Base-by-base conservation (phyloP, 2,113 vertebrate species). In the Rafetus swinhoei region DNA sequence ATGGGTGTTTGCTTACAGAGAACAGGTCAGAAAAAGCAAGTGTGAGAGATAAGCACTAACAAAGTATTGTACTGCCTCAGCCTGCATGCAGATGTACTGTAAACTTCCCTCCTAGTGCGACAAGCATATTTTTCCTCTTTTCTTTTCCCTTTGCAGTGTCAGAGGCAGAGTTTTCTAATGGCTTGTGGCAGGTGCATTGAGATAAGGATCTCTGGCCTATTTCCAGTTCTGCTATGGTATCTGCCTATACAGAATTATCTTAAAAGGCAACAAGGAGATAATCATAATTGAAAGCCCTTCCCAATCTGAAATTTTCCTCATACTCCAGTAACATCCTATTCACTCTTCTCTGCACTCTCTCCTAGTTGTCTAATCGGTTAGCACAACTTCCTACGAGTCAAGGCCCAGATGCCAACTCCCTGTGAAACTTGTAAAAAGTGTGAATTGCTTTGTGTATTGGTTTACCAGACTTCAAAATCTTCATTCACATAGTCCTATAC, bases 111-210 rank as follows among this genome's bases (percentile, higher is more conserved):
- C 59, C 24, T 27, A 62, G 13, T 3, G 60, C 5, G 56, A 24
- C 22, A 1, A 1, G 0, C 22, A 82, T 15, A 0, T 7, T 39
- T 72, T 5, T 29, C 13, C 11, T 60, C 45, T 59, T 55, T 25
- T 2, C 27, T 55, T 2, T 1, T 0, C n/a, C 16, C 35, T 22
- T 86, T 25, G 16, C 10, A 55, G 82, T 35, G 91, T 39, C 52
- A 84, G 77, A 96, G 35, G 86, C 60, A 57, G 84, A 39, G 86
- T 77, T 89, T 35, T 22, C 2, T 9, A 5, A 18, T 0, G 25
- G 6, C 54, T 87, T 9, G 14, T 72, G 79, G 95, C 92, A 92
- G 95, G 82, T 91, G 95, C 89, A 57, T 19, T 29, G 27, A 54
- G 77, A 91, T 84, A 79, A 69, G 80, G 0, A 0, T 72, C 69